Evolutionary conservation across 2,888 invertebrate genomes (phyloP).

Genomic region (Drosophila cognata): DNA sequence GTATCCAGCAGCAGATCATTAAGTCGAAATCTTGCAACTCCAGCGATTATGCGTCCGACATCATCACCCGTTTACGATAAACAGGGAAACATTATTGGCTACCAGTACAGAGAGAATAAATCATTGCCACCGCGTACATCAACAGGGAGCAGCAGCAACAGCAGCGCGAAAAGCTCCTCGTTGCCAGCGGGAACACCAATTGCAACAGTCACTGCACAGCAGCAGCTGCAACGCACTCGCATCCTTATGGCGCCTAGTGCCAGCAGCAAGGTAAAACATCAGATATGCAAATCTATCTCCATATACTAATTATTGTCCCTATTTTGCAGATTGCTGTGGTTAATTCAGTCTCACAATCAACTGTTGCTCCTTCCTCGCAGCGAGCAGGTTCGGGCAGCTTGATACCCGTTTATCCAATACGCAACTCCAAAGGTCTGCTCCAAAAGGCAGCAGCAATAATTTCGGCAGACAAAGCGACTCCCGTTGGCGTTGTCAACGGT

Average conservation of each 20-base stretch:
- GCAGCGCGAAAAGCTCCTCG: not conserved
- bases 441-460: not conserved
- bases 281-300: not conserved
- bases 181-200: slow-evolving; percentile 1
- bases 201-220: not conserved
- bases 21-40: not conserved
- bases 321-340: slow-evolving; percentile 1
- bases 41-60: not conserved
- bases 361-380: not conserved
- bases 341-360: not conserved
- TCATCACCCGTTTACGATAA: slow-evolving; percentile 49
- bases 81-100: slow-evolving; percentile 57
- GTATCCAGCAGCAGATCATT: not conserved
- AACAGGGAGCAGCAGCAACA: not conserved
- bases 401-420: slow-evolving; percentile 6
- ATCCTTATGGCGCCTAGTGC: not conserved
- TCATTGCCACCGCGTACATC: not conserved
- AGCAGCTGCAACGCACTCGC: slow-evolving; percentile 1
- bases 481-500: slow-evolving; percentile 1
- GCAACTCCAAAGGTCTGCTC: not conserved
- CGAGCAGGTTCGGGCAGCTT: slow-evolving; percentile 10
- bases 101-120: slow-evolving; percentile 23
- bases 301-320: too few relatives aligned
- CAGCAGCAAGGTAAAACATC: slow-evolving; percentile 16
- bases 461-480: not conserved